phyloP scores from a whole-genome alignment of 1,140 invertebrate species.

The Luehdorfia chinensis region DNA sequence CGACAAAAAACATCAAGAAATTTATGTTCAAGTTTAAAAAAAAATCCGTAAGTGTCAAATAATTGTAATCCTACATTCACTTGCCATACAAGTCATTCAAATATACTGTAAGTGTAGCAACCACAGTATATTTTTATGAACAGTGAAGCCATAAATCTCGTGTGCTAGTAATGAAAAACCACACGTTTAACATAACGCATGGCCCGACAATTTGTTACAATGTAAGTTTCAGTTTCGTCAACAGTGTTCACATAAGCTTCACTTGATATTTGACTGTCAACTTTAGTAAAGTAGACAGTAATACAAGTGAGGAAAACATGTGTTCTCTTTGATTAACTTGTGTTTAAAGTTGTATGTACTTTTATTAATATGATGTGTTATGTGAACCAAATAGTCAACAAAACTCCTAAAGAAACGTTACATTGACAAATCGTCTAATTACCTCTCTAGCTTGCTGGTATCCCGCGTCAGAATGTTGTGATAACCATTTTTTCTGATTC shows the following conservation, averaged over 20 bases:
- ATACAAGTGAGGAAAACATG: constrained; percentile 26
- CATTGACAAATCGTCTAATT: constrained; percentile 54
- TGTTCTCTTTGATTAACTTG: too few relatives aligned
- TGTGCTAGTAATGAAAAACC: constrained; percentile 19
- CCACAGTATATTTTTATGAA: too few relatives aligned
- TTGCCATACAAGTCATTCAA: too few relatives aligned
- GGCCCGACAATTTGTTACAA: constrained; percentile 53
- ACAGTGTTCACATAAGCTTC: constrained; percentile 49
- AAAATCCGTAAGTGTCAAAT: too few relatives aligned
- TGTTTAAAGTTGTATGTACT: too few relatives aligned
- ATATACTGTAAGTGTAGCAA: too few relatives aligned
- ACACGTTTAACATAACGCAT: constrained; percentile 37
- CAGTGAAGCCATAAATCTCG: too few relatives aligned
- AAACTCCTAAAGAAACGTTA: constrained; percentile 48
- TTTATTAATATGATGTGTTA: constrained; percentile 22
- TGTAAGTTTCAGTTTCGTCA: constrained; percentile 48
- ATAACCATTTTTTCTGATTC: constrained; percentile 54
- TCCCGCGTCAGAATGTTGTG: constrained; percentile 26
- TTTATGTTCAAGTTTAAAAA: too few relatives aligned
- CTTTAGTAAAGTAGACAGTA: constrained; percentile 24
- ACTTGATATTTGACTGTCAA: constrained; percentile 39
- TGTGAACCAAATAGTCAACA: constrained; percentile 43
- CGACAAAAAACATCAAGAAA: too few relatives aligned
- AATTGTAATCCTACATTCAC: too few relatives aligned
- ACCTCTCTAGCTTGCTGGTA: constrained; percentile 34